These are phyloP conservation scores for Serilophus lunatus DNA, from an alignment of 2,113 vertebrate genomes.

Conservation along the genomic window DNA sequence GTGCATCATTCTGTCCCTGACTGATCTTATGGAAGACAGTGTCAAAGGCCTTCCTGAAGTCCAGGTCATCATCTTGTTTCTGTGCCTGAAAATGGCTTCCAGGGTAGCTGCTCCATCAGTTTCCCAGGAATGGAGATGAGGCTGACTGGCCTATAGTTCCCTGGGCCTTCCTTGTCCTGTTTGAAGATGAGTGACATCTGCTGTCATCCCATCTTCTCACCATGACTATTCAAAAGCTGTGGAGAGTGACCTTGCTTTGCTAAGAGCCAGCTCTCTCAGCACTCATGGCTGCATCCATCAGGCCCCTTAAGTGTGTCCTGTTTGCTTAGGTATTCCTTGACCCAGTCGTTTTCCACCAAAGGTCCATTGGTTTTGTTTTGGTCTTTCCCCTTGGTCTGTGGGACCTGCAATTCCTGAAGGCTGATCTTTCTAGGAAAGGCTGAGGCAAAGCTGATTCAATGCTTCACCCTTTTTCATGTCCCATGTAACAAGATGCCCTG, in stretches of 20 bases:
- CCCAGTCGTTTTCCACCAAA: background rate
- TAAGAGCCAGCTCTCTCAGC: background rate
- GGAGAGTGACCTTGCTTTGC: background rate
- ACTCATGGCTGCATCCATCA: background rate
- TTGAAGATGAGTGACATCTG: background rate
- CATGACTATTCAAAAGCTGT: background rate
- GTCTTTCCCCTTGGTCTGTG: background rate
- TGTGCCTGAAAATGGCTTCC: background rate
- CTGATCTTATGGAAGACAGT: background rate
- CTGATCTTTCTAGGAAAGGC: background rate
- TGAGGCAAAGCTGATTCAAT: background rate
- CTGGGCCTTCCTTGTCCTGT: background rate
- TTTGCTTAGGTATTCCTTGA: background rate
- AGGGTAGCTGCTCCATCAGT: background rate
- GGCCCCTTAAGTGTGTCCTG: background rate
- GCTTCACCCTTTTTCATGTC: background rate
- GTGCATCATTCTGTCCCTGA: background rate
- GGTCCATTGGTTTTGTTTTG: background rate
- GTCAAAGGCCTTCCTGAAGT: background rate
- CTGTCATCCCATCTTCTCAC: background rate
- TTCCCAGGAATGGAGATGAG: background rate
- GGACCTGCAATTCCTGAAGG: background rate
- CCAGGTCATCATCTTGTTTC: background rate
- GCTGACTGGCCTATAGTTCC: background rate
- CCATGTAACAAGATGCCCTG: accelerated